These are phyloP conservation scores for Sisor rabdophorus DNA, from an alignment of 2,113 vertebrate genomes.

Conservation along the genomic window DNA sequence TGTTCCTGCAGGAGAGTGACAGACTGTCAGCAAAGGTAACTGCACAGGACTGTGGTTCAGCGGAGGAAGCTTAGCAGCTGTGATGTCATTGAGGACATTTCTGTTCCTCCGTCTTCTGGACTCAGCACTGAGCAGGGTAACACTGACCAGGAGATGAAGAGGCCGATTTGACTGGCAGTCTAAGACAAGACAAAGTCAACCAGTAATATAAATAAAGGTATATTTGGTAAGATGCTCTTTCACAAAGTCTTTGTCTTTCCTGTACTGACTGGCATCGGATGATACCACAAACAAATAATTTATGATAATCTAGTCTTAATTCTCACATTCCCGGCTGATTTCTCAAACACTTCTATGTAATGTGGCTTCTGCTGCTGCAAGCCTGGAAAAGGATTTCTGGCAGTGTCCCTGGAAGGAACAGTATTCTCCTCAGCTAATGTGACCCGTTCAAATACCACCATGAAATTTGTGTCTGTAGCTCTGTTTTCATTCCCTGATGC, in stretches of 20 bases:
- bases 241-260: background rate
- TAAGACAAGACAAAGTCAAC: conserved; percentile 47
- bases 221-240: background rate
- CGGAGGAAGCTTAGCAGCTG: conserved; percentile 79
- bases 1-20: conserved; percentile 76
- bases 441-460: conserved; percentile 73
- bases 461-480: conserved; percentile 60
- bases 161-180: conserved; percentile 66
- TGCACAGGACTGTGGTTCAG: conserved; percentile 77
- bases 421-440: conserved; percentile 58
- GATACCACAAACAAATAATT: too few relatives aligned
- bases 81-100: conserved; percentile 88
- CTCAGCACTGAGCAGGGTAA: conserved; percentile 62
- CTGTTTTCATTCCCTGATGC: conserved; percentile 43
- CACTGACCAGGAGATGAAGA: conserved; percentile 60
- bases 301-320: conserved; percentile 84
- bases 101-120: conserved; percentile 72
- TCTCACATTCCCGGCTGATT: conserved; percentile 64
- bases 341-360: conserved; percentile 79
- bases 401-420: conserved; percentile 40
- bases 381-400: conserved; percentile 52
- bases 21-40: conserved; percentile 82
- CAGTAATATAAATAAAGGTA: background rate
- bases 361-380: conserved; percentile 64
- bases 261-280: too few relatives aligned